phyloP scores from a whole-genome alignment of 2,113 vertebrate species.

The Orycteropus afer region DNA sequence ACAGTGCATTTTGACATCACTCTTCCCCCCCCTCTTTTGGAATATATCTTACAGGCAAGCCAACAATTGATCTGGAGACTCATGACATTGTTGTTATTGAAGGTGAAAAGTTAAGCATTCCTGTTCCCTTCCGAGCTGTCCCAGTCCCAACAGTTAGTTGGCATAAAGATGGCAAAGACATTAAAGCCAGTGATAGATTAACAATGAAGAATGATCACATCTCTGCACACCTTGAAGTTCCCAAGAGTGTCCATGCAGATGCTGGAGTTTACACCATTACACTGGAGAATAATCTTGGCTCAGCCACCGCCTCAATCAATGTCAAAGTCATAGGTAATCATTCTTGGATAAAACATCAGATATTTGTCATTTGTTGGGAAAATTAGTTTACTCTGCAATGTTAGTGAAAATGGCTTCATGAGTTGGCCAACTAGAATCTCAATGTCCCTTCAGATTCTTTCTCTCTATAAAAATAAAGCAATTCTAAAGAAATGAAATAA shows the following conservation, averaged over 20 bases:
- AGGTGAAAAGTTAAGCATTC: slow-evolving; percentile 94
- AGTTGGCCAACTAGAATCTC: slow-evolving; percentile 13
- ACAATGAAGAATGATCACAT: slow-evolving; percentile 92
- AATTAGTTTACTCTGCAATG: background rate
- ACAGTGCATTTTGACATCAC: slow-evolving; percentile 22
- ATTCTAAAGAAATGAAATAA: slow-evolving; percentile 35
- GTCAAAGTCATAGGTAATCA: slow-evolving; percentile 97
- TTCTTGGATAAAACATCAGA: background rate
- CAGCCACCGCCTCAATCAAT: slow-evolving; percentile 91
- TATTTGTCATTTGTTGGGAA: background rate
- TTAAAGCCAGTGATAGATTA: slow-evolving; percentile 91
- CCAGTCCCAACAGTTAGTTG: slow-evolving; percentile 94
- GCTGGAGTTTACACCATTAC: slow-evolving; percentile 94
- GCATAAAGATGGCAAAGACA: slow-evolving; percentile 94
- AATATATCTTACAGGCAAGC: slow-evolving; percentile 89
- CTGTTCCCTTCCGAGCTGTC: slow-evolving; percentile 94
- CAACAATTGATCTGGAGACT: slow-evolving; percentile 92
- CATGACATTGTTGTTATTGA: slow-evolving; percentile 94
- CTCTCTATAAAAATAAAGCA: slow-evolving; percentile 37
- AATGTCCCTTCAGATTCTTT: slow-evolving; percentile 13
- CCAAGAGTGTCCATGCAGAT: slow-evolving; percentile 90
- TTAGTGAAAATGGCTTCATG: slow-evolving; percentile 9
- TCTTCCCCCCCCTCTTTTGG: background rate
- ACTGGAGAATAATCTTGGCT: slow-evolving; percentile 94
- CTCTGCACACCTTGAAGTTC: slow-evolving; percentile 91